Base-by-base conservation (phyloP, 2,888 invertebrate genomes). In the Chelonus formosanus region DNA sequence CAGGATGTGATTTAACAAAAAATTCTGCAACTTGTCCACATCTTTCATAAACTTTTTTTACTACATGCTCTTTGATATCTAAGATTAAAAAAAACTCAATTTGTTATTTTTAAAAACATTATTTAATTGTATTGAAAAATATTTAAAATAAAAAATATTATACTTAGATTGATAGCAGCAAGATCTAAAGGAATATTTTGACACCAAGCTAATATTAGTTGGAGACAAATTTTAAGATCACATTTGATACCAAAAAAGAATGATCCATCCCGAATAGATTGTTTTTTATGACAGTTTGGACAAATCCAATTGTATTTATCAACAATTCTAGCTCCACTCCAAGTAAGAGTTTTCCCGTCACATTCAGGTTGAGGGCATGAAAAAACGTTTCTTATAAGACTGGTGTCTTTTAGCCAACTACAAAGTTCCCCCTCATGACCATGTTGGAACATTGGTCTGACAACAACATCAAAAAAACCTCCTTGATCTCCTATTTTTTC, bases 161-260 rank as follows among this genome's bases (percentile, higher is more conserved):
- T 67, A 90, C 90, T 87, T 81, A 90, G 86, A 74, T 87, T 84
- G 70, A 85, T 84, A 10, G 88, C 86, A 50, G 87, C 86, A 35
- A 83, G 74, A 60, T 85, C 85, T 5, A 84, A 77, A 45, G 89
- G 88, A n/a, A 87, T 86, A 78, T 88, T 87, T 74, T 90, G 89
- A 80, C 89, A 88, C 91, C 91, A 91, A 0, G 89, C 90, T 48
- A 90, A 79, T 63, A 90, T 87, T 7, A 89, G 82, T 78, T 89
- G 88, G 66, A 91, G 81, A 52, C 87, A 85, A 76, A 88, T 87
- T 68, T 88, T 85, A 57, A 91, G 84, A 64, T 88, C 88, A 77
- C 91, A 90, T 72, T 88, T 89, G 10, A 90, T 80, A 52, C 88
- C 85, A n/a, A 86, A 82, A 76, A 91, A 90, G 74, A 90, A 89